A percentile compares a stretch with the other conserved stretches of the same genome.
Conservation (phyloP, 1,140 invertebrate species). For the Euglossa dilemma region DNA sequence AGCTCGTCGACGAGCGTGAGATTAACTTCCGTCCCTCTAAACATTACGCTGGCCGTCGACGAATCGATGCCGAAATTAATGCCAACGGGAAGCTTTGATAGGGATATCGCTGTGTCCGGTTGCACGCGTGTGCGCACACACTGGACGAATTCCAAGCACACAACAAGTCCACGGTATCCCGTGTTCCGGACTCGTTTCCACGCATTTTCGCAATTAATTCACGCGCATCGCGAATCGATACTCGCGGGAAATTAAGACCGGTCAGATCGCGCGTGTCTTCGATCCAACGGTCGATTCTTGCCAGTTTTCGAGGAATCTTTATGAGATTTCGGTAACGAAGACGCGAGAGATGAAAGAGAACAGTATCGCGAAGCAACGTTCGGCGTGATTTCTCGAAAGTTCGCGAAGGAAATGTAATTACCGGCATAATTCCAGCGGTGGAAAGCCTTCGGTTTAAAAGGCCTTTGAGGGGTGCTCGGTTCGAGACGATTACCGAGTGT, state of each 20-base stretch:
- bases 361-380: too few relatives aligned
- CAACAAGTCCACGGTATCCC: slow-evolving; percentile 19
- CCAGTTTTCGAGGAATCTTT: too few relatives aligned
- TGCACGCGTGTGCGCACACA: neutral
- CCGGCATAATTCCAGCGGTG: neutral
- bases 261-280: neutral
- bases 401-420: neutral
- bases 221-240: neutral
- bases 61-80: slow-evolving; percentile 54
- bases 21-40: slow-evolving; percentile 47
- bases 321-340: too few relatives aligned
- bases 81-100: slow-evolving; percentile 40
- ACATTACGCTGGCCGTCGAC: slow-evolving; percentile 24
- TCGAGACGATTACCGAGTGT: neutral
- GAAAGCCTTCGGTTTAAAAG: neutral
- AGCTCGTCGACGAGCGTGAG: slow-evolving; percentile 16
- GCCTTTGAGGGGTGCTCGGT: too few relatives aligned
- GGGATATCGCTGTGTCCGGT: slow-evolving; percentile 18
- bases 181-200: neutral
- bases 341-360: too few relatives aligned
- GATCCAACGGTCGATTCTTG: neutral
- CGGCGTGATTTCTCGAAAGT: neutral
- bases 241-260: neutral
- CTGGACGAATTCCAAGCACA: slow-evolving; percentile 29
- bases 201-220: slow-evolving; percentile 46